Evolutionary conservation across 2,888 invertebrate species (phyloP), one percentile per base, ranked within the genome.

Genomic region (Smittia sp.): DNA sequence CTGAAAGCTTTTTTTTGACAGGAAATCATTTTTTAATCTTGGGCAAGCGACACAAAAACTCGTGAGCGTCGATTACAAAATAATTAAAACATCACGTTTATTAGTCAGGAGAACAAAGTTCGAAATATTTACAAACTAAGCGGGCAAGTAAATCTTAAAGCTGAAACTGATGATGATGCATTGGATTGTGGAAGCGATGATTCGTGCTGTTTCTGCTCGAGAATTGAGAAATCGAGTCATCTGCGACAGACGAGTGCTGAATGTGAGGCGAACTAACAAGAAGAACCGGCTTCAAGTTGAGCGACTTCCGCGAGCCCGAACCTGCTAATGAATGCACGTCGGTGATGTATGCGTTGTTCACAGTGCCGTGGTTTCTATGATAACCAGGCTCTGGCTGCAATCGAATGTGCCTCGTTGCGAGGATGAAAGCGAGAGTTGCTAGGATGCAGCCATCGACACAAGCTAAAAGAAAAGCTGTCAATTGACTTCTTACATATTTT

Each of bases 371-470:
- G 9, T 72, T 67, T 65, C 87, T 88, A 76, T 89, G 89, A 80
- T 88, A 90, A 46, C 87, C 86, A 9, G 90, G 90, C 81, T 94
- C 94, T 0, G 93, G 89, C 79, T 93, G 92, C 67, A 95, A 85
- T 74, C 91, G 86, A 18, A 95, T 91, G 81, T 97, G 96, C 74
- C 95, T 85, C 4, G 94, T 92, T 38, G 96, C 96, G 77, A 98
- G 85, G 78, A 96, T 94, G 83, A 98, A 97, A 13, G 97, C 97
- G 74, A 98, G 86, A 0, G 93, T 90, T 0, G 96, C 89, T 76
- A 96, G 85, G 75, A 95, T 93, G 70, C 90, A 84, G 72, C 93
- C 93, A 81, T 96, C 96, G 77, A 92, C 82, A 74, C 93, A 91
- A 0, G 92, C 78, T 78, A 25, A 63, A 63, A 63, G 9, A 62